phyloP scores from a whole-genome alignment of 2,888 invertebrate genomes.

The Drosophila meridionalis region DNA sequence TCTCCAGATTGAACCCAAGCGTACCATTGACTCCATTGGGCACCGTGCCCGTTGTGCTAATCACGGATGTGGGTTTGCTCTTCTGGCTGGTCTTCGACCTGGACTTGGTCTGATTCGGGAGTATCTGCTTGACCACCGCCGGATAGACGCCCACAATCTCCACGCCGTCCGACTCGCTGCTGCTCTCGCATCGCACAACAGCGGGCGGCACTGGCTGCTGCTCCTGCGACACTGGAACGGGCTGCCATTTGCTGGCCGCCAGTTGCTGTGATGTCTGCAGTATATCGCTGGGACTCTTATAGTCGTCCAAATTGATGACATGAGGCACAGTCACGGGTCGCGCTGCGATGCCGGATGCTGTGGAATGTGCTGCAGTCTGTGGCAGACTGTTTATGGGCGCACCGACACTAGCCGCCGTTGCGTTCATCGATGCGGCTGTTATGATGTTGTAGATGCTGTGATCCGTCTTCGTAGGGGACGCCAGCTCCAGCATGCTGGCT shows the following conservation, averaged over 20 bases:
- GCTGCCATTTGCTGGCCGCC: conserved; percentile 54
- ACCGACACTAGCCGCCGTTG: conserved; percentile 28
- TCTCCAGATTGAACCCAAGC: conserved; percentile 50
- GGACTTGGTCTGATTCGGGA: conserved; percentile 12
- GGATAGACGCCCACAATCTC: conserved; percentile 84
- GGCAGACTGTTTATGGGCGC: conserved; percentile 29
- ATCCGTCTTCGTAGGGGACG: conserved; percentile 80
- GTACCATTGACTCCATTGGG: conserved; percentile 39
- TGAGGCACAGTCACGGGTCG: conserved; percentile 76
- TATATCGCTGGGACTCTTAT: conserved; percentile 83
- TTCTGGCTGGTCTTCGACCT: conserved; percentile 50
- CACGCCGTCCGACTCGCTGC: conserved; percentile 84
- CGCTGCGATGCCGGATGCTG: conserved; percentile 20
- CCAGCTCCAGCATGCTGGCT: conserved; percentile 62
- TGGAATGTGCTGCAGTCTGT: conserved; percentile 70
- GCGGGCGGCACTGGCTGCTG: conserved; percentile 21
- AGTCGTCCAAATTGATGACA: conserved; percentile 83
- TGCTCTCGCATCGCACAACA: conserved; percentile 72
- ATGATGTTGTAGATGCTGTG: conserved; percentile 83
- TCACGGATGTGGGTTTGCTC: conserved; percentile 42
- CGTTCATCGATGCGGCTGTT: conserved; percentile 37
- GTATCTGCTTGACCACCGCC: conserved; percentile 46
- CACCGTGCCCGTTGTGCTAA: conserved; percentile 28
- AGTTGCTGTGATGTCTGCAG: conserved; percentile 83
- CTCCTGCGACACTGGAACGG: conserved; percentile 4